Conservation (phyloP, 2,113 vertebrate genomes). For the Paraplagusia blochii region DNA sequence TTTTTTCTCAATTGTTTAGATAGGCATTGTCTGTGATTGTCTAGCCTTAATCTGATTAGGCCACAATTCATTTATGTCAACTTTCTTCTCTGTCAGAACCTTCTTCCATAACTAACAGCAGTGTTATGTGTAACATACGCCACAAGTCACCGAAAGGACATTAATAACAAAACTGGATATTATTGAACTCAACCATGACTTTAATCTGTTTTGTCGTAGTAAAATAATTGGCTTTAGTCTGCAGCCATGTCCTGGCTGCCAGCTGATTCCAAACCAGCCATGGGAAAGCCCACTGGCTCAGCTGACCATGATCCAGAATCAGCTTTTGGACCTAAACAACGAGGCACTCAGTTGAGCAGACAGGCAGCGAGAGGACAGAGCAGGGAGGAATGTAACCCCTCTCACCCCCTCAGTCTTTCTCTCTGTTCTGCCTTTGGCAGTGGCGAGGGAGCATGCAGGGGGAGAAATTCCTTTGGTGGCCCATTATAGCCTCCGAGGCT, state of each 20-base stretch:
- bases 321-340: conserved; percentile 32
- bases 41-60: no score
- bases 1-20: no score
- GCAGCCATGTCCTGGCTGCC: conserved; percentile 17
- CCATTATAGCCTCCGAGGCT: conserved; percentile 55
- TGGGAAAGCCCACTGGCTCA: conserved; percentile 55
- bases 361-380: conserved; percentile 41
- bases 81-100: no score
- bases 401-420: conserved; percentile 19
- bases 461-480: conserved; percentile 67
- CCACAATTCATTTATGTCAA: no score
- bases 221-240: not conserved
- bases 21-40: no score
- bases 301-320: conserved; percentile 53
- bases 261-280: conserved; percentile 68
- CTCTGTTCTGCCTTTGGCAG: conserved; percentile 42
- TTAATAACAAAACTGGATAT: not conserved
- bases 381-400: conserved; percentile 55
- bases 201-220: not conserved
- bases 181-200: not conserved
- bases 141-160: not conserved
- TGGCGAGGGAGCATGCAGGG: conserved; percentile 32
- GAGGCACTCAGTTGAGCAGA: conserved; percentile 40
- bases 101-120: no score
- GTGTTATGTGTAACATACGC: no score